A percentile compares a stretch with the other conserved stretches of the same genome.
phyloP scores from a whole-genome alignment of 2,888 invertebrate species.

The Drosophila ustulata region DNA sequence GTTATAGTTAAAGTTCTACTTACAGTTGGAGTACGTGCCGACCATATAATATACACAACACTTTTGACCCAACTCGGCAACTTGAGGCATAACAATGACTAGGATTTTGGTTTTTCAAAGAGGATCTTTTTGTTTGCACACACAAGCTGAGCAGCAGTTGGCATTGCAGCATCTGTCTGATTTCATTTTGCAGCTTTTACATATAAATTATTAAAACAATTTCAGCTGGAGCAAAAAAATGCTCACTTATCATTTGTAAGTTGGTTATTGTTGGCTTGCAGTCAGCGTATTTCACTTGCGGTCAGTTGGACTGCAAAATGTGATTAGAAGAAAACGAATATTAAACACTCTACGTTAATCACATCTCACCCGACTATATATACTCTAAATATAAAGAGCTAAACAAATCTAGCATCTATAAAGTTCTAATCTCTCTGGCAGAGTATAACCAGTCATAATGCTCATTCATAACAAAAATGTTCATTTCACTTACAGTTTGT shows the following conservation, averaged over 20 bases:
- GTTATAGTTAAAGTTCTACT: constrained; percentile 42
- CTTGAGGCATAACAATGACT: constrained; percentile 69
- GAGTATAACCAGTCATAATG: constrained; percentile 16
- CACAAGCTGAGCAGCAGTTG: not conserved
- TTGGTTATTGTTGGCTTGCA: constrained; percentile 4
- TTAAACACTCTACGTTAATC: constrained; percentile 1
- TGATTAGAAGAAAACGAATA: not conserved
- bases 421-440: constrained; percentile 2
- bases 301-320: not conserved
- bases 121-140: constrained; percentile 1
- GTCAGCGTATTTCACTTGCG: constrained; percentile 4
- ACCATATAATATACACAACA: constrained; percentile 49
- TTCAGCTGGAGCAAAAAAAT: constrained; percentile 38
- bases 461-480: constrained; percentile 7
- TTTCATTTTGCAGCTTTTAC: constrained; percentile 58
- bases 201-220: constrained; percentile 68
- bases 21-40: constrained; percentile 44
- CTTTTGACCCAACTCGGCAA: constrained; percentile 63
- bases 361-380: not conserved
- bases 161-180: constrained; percentile 56
- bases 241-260: constrained; percentile 46
- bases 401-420: not conserved
- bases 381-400: not conserved
- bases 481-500: constrained; percentile 12
- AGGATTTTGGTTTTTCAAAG: constrained; percentile 24